Conservation (phyloP, 2,113 vertebrate species). For the Naja naja region DNA sequence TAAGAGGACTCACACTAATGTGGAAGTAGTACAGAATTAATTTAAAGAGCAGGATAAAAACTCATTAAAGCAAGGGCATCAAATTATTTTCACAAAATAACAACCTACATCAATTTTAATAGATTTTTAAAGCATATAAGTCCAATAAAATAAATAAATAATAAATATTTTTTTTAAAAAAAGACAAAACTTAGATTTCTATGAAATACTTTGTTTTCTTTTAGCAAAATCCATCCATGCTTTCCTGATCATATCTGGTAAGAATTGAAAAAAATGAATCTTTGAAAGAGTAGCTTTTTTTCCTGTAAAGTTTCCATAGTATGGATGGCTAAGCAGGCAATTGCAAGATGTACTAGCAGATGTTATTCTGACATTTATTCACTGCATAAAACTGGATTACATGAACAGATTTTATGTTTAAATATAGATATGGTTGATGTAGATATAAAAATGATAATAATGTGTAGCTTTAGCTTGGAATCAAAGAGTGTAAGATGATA, state of each 20-base stretch:
- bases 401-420: neutral
- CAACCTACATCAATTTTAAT: neutral
- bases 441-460: neutral
- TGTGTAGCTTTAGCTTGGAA: neutral
- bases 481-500: neutral
- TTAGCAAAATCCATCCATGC: neutral
- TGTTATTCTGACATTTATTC: neutral
- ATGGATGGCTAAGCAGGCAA: neutral
- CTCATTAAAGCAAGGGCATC: neutral
- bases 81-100: neutral
- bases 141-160: no score
- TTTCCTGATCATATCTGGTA: neutral
- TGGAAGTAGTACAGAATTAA: neutral
- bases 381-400: neutral
- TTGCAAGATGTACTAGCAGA: neutral
- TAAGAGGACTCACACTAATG: neutral
- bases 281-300: neutral
- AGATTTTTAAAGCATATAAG: neutral
- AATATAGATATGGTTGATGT: neutral
- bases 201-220: neutral
- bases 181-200: neutral
- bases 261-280: accelerated
- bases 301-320: neutral
- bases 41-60: neutral
- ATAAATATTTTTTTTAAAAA: neutral